phyloP scores from a whole-genome alignment of 2,797 vertebrate species.

The Spea hammondii region DNA sequence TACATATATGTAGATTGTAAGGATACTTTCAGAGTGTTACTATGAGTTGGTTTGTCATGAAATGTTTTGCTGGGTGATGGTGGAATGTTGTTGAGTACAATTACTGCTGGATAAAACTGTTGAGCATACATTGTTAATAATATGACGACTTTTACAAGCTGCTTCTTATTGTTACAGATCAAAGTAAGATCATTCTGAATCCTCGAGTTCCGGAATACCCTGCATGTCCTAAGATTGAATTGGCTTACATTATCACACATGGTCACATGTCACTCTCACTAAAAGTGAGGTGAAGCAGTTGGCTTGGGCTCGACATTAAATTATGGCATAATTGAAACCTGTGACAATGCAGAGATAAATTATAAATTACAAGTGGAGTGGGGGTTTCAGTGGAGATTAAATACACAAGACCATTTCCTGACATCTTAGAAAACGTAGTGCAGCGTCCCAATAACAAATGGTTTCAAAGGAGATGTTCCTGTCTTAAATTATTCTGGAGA shows the following conservation, averaged over 20 bases:
- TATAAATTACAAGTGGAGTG: conserved; percentile 35
- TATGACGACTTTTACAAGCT: conserved; percentile 16
- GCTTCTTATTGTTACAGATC: conserved; percentile 23
- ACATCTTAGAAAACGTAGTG: conserved; percentile 46
- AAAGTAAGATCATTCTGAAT: conserved; percentile 31
- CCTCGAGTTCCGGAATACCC: conserved; percentile 15
- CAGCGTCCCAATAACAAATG: conserved; percentile 45
- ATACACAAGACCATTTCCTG: conserved; percentile 54
- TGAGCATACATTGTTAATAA: background rate
- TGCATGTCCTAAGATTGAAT: conserved; percentile 33
- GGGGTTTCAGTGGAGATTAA: conserved; percentile 50
- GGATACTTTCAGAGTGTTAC: background rate
- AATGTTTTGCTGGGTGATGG: background rate
- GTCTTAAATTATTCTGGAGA: conserved; percentile 34
- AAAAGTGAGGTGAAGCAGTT: conserved; percentile 59
- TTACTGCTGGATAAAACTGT: background rate
- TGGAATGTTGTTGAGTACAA: background rate
- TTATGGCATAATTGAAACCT: conserved; percentile 55
- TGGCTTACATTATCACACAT: conserved; percentile 47
- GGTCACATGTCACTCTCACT: conserved; percentile 53
- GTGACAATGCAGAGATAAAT: conserved; percentile 45
- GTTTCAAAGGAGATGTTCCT: conserved; percentile 50
- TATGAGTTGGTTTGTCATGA: background rate
- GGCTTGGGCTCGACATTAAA: conserved; percentile 49
- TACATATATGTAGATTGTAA: background rate